Base-by-base conservation (phyloP, 2,888 invertebrate species). In the Agrochola litura region DNA sequence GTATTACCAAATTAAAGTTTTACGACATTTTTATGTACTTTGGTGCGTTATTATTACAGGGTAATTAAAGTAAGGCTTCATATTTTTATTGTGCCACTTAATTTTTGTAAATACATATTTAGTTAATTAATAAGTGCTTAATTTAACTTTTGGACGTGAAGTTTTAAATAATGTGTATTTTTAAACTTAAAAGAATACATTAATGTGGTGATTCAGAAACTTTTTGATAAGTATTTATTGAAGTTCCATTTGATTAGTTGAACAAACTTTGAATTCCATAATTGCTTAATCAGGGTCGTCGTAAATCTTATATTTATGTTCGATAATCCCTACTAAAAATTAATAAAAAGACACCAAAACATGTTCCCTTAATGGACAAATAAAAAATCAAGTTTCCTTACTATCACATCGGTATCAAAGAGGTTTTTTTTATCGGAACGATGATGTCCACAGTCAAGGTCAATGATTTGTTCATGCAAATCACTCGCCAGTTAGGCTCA, bases 381-480 rank as follows among this genome's bases (percentile, higher is more conserved):
- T 72, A 76, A 73, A 73, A 79, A 72, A 76, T 69, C 73, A 71
- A 73, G 67, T 79, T 83, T 56, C 22, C 56, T 68, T 41, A 70
- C 81, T 75, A 82, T 81, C 49, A 78, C 74, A 82, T 84, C 73
- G 65, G 77, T 76, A 86, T 82, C 81, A 80, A 84, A 75, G 67
- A 60, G 54, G 76, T 83, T 82, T 86, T 77, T 78, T 54, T 25
- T 78, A 86, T 86, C 83, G 61, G 72, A 75, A 86, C 77, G 76
- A 83, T 86, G 84, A 86, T 84, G 82, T 81, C 76, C 71, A 66
- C 68, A 82, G 68, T 83, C 89, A 90, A 90, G 89, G 90, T 85
- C 89, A 86, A 86, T 84, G 75, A 80, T 82, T 87, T 87, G 77
- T 87, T 86, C 83, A 90, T 90, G 89, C 84, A 89, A 90, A 90